Conservation (phyloP, 2,113 vertebrate genomes). For the Excalfactoria chinensis region DNA sequence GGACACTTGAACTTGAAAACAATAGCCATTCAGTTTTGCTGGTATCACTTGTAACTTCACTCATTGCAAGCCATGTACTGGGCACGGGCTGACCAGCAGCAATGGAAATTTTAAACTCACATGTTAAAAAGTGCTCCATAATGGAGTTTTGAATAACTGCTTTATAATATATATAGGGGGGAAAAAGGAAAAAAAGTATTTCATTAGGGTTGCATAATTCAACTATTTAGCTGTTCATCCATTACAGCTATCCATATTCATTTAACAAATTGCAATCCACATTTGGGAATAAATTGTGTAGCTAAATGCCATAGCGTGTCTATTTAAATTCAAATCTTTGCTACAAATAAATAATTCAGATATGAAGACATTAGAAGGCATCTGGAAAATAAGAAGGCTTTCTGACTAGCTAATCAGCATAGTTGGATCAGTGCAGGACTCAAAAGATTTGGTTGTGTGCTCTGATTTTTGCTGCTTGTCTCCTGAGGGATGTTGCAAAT, state of each 20-base stretch:
- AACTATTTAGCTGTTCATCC: background rate
- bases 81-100: background rate
- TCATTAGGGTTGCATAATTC: constrained; percentile 12
- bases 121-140: background rate
- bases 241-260: constrained; percentile 18
- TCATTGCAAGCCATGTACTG: background rate
- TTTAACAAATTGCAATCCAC: background rate
- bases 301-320: background rate
- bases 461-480: background rate
- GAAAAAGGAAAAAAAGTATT: background rate
- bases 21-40: background rate
- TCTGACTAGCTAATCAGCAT: background rate
- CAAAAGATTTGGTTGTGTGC: background rate
- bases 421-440: background rate
- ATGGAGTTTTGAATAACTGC: background rate
- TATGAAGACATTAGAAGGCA: background rate
- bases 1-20: background rate
- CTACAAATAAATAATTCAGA: background rate
- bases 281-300: constrained; percentile 13
- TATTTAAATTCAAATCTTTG: constrained; percentile 37
- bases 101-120: background rate
- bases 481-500: background rate
- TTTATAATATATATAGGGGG: background rate
- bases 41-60: background rate
- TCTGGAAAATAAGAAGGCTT: background rate